Evolutionary conservation across 2,113 vertebrate species (phyloP).

Genomic region (Nycticorax nycticorax): DNA sequence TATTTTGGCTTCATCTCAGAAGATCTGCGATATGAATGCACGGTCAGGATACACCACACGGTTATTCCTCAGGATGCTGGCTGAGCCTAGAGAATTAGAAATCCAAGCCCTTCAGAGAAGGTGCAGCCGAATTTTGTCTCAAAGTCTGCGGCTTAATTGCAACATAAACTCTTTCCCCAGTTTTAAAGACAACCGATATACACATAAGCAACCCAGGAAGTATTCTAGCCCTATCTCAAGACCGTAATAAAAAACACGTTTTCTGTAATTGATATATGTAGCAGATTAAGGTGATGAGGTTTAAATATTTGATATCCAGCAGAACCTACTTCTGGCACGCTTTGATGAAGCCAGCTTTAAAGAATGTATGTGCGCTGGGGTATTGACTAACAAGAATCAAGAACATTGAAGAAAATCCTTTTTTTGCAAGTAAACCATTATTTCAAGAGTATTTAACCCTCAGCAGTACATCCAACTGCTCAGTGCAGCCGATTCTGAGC

Average conservation of each 20-base stretch:
- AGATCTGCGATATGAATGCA: not conserved
- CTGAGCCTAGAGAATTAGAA: conserved; percentile 14
- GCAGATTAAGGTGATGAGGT: not conserved
- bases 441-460: not conserved
- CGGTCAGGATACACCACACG: not conserved
- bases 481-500: not conserved
- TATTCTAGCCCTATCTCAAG: not conserved
- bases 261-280: not conserved
- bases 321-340: not conserved
- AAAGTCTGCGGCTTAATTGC: conserved; percentile 44
- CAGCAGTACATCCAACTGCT: not conserved
- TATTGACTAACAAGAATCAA: not conserved
- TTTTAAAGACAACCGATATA: not conserved
- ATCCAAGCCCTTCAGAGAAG: not conserved
- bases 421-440: not conserved
- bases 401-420: not conserved
- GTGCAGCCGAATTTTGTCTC: conserved; percentile 6
- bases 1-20: not conserved
- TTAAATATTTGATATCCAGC: not conserved
- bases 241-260: not conserved
- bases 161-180: conserved; percentile 20
- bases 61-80: not conserved
- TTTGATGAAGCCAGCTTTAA: not conserved
- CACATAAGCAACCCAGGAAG: not conserved
- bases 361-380: not conserved